Conservation (phyloP, 2,888 invertebrate genomes). For the Synanthedon tipuliformis region DNA sequence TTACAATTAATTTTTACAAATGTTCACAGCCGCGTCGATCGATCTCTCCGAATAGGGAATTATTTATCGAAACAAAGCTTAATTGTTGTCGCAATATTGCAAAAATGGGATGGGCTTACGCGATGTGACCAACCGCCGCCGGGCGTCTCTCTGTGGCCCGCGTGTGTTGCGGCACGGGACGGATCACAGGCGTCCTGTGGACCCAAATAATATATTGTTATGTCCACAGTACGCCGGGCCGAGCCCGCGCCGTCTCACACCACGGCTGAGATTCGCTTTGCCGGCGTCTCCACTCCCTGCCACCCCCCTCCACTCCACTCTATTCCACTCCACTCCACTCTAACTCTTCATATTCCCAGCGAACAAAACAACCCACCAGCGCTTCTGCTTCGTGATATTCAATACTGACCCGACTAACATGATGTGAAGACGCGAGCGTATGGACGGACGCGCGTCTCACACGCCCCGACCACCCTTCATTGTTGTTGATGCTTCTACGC, state of each 20-base stretch:
- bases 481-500: conserved; percentile 21
- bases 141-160: conserved; percentile 40
- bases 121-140: conserved; percentile 78
- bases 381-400: conserved; percentile 56
- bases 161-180: conserved; percentile 62
- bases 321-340: conserved; percentile 7
- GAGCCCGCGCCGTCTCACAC: conserved; percentile 61
- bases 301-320: conserved; percentile 10
- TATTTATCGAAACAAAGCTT: conserved; percentile 59
- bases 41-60: conserved; percentile 44
- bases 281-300: conserved; percentile 37
- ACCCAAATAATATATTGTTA: conserved; percentile 11
- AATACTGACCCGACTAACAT: conserved; percentile 36
- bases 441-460: conserved; percentile 57
- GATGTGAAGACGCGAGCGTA: conserved; percentile 47
- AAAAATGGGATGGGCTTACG: conserved; percentile 78
- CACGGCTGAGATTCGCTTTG: conserved; percentile 48
- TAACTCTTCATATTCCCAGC: conserved; percentile 13
- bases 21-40: conserved; percentile 67
- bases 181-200: conserved; percentile 37
- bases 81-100: conserved; percentile 68
- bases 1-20: conserved; percentile 52
- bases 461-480: conserved; percentile 2
- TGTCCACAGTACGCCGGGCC: conserved; percentile 17
- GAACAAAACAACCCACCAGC: conserved; percentile 17